phyloP scores from a whole-genome alignment of 2,888 invertebrate species.

The Hirudinaria manillensis region DNA sequence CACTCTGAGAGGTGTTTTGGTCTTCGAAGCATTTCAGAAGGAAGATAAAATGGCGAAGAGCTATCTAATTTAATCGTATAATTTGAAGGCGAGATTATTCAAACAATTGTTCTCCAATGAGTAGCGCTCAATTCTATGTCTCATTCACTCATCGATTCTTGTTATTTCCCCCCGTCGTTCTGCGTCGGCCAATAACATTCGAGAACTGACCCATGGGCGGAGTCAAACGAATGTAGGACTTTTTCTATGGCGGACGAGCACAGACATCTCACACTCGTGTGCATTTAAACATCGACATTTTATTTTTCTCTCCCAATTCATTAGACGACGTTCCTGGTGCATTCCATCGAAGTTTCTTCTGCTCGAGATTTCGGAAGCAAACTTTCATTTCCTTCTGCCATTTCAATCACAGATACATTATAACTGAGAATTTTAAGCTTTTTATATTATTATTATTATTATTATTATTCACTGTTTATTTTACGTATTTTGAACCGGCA shows the following conservation, averaged over 20 bases:
- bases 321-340: neutral
- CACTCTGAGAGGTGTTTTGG: neutral
- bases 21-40: neutral
- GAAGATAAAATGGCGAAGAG: conserved; percentile 15
- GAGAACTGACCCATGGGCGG: conserved; percentile 24
- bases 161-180: conserved; percentile 23
- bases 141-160: conserved; percentile 28
- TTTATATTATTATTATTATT: no score
- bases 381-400: no score
- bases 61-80: conserved; percentile 18
- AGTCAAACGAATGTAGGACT: conserved; percentile 18
- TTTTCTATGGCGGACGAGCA: conserved; percentile 29
- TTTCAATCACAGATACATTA: no score
- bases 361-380: conserved; percentile 1
- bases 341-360: neutral
- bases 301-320: neutral
- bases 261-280: neutral
- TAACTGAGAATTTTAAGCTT: no score
- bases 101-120: conserved; percentile 29
- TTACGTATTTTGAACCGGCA: no score
- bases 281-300: no score
- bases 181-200: conserved; percentile 21
- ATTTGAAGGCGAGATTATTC: conserved; percentile 17
- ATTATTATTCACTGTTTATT: no score
- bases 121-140: conserved; percentile 17